Evolutionary conservation across 1,140 invertebrate genomes (phyloP).

Genomic region (Lamellibrachia luymesi): DNA sequence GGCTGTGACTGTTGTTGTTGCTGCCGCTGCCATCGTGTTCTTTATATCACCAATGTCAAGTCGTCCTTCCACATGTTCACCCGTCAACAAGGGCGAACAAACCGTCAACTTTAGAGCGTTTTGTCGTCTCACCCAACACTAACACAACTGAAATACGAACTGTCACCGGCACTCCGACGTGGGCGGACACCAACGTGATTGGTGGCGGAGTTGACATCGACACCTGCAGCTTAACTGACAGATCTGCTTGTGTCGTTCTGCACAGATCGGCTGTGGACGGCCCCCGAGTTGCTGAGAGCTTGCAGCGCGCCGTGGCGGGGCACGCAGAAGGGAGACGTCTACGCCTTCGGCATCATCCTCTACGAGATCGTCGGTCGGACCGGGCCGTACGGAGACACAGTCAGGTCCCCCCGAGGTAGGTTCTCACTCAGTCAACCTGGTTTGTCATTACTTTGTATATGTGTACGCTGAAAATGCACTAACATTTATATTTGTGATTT

Average conservation of each 20-base stretch:
- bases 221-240: not conserved
- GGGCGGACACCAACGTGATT: not conserved
- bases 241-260: not conserved
- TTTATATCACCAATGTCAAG: too few species aligned
- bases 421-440: not conserved
- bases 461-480: too few species aligned
- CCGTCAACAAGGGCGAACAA: not conserved
- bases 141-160: not conserved
- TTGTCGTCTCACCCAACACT: not conserved
- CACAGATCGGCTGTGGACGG: slow-evolving; percentile 74
- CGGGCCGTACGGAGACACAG: slow-evolving; percentile 46
- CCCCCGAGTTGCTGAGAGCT: slow-evolving; percentile 79
- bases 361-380: slow-evolving; percentile 48
- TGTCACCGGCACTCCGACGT: not conserved
- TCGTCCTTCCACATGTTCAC: not conserved
- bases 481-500: too few species aligned
- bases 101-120: not conserved
- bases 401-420: slow-evolving; percentile 46
- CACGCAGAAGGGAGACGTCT: slow-evolving; percentile 89
- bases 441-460: too few species aligned
- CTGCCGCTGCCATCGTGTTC: too few species aligned
- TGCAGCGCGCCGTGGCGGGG: slow-evolving; percentile 56
- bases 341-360: slow-evolving; percentile 93
- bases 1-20: too few species aligned
- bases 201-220: not conserved